These are phyloP conservation scores for Pitta sordida DNA, from an alignment of 2,113 vertebrate genomes.

Conservation along the genomic window DNA sequence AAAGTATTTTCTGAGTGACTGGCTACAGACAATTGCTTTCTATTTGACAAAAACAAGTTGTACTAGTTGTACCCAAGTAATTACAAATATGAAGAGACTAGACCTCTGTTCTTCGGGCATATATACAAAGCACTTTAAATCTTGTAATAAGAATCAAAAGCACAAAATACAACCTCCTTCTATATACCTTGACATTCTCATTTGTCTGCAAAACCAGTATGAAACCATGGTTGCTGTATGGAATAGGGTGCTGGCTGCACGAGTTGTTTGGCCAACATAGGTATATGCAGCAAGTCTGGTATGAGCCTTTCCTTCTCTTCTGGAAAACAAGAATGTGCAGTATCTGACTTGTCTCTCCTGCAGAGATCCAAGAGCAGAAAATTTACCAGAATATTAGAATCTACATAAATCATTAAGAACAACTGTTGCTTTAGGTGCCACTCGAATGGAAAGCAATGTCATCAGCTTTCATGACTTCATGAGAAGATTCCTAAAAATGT, in stretches of 20 bases:
- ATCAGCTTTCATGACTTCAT: neutral
- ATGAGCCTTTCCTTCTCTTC: neutral
- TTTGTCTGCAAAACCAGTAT: constrained; percentile 34
- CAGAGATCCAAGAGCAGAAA: neutral
- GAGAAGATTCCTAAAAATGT: neutral
- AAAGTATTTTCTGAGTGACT: neutral
- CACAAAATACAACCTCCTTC: constrained; percentile 5
- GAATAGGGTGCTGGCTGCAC: neutral
- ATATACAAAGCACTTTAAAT: constrained; percentile 44
- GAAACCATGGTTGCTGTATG: neutral
- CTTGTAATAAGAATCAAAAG: constrained; percentile 3
- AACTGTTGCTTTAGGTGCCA: neutral
- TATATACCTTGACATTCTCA: neutral
- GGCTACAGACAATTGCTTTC: neutral
- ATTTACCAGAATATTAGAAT: constrained; percentile 26
- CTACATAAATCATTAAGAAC: neutral
- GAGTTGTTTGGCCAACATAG: neutral
- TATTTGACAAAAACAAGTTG: constrained; percentile 4
- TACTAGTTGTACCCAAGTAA: constrained; percentile 10
- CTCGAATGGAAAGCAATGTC: neutral
- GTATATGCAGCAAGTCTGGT: neutral
- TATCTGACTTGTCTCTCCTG: neutral
- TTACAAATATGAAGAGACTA: constrained; percentile 33
- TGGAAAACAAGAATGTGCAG: neutral
- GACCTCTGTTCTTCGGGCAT: neutral